A percentile compares a stretch with the other conserved stretches of the same genome.
These are phyloP conservation scores for Andrena minutula DNA, from an alignment of 2,888 invertebrate species.

Conservation along the genomic window DNA sequence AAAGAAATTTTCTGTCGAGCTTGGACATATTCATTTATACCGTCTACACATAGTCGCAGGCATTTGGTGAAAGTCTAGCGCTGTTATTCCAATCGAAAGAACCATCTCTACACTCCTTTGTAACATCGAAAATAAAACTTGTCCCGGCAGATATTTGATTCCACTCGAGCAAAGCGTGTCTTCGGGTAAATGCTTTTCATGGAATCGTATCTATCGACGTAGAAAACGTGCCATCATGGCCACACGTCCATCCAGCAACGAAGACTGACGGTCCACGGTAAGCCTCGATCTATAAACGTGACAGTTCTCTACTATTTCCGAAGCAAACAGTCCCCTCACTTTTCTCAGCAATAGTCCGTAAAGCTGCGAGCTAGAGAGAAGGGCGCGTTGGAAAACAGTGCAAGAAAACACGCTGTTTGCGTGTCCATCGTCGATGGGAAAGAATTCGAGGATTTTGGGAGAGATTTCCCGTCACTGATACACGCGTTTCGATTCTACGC, in stretches of 20 bases:
- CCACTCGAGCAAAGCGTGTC: background rate
- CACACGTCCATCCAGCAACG: background rate
- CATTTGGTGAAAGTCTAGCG: background rate
- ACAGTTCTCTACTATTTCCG: conserved; percentile 39
- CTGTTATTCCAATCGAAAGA: background rate
- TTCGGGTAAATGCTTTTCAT: conserved; percentile 8
- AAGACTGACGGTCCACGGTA: conserved; percentile 8
- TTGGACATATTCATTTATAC: background rate
- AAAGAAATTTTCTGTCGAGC: background rate
- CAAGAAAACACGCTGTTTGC: background rate
- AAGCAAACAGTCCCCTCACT: conserved; percentile 30
- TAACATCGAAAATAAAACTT: background rate
- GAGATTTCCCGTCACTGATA: background rate
- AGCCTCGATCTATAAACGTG: conserved; percentile 30
- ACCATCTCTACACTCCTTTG: background rate
- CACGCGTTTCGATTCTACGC: conserved; percentile 13
- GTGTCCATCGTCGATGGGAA: background rate
- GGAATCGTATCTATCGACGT: background rate
- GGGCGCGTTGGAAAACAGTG: conserved; percentile 1
- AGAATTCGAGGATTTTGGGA: background rate
- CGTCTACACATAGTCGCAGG: background rate
- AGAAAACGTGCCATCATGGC: background rate
- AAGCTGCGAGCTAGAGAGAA: background rate
- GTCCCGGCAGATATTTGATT: background rate
- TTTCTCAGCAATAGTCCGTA: background rate